Evolutionary conservation across 2,113 vertebrate species (phyloP).

Genomic region (Toxostoma redivivum): DNA sequence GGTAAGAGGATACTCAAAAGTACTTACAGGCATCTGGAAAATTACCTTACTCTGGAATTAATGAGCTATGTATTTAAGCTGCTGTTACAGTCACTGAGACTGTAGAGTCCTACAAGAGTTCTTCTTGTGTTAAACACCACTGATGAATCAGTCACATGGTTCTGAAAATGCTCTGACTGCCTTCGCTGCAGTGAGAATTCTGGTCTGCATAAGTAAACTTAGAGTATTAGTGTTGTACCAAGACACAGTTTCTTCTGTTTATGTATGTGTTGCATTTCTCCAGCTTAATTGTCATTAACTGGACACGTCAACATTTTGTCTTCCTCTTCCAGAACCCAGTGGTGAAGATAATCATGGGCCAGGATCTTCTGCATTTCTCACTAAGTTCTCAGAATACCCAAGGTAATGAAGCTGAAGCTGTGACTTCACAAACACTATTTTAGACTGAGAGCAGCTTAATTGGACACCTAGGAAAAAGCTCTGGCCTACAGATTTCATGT

Average conservation of each 20-base stretch:
- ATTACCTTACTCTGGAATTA: background rate
- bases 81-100: background rate
- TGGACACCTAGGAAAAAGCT: background rate
- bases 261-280: background rate
- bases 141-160: background rate
- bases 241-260: background rate
- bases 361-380: conserved; percentile 32
- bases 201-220: background rate
- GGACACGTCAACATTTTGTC: background rate
- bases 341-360: conserved; percentile 10
- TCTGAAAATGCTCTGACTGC: background rate
- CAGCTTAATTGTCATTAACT: background rate
- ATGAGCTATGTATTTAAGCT: background rate
- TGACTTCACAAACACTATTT: background rate
- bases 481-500: background rate
- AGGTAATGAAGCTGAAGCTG: conserved; percentile 63
- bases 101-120: background rate
- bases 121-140: background rate
- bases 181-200: background rate
- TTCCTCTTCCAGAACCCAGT: conserved; percentile 54
- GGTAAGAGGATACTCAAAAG: background rate
- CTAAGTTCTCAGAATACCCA: conserved; percentile 60
- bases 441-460: background rate
- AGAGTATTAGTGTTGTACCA: background rate
- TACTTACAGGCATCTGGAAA: background rate